Base-by-base conservation (phyloP, 2,888 invertebrate genomes). In the Athetis lepigone region DNA sequence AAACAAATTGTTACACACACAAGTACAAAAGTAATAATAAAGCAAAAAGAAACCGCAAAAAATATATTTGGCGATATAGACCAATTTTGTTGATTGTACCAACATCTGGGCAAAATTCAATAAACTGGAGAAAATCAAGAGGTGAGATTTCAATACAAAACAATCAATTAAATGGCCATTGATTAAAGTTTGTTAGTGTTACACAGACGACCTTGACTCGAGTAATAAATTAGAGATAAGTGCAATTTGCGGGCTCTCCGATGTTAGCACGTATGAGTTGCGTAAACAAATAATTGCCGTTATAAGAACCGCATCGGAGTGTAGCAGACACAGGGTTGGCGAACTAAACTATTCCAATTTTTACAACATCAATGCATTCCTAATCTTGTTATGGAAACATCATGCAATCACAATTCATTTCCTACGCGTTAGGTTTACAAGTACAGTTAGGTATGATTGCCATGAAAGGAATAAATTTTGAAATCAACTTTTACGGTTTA, bases 271-370 rank as follows among this genome's bases (percentile, higher is more conserved):
- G 69, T 79, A 77, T 61, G 60, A 64, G 79, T 87, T 86, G 84
- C 85, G 79, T 85, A 85, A 86, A 83, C 77, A 83, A 80, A 81
- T 84, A 85, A 87, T 81, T 87, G 86, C 89, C 87, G 90, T 89
- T 90, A 89, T 81, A 80, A 80, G 75, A 80, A 75, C 66, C 72
- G 83, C 82, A 82, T 69, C 78, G 73, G 59, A 81, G 80, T 86
- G 85, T 85, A 79, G 79, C 85, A 64, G 62, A 64, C 61, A 60
- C 55, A 80, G 76, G 76, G 73, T 57, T 79, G 70, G 39, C 74
- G 54, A 66, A 51, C 62, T 16, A 43, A 45, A 36, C 61, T 58
- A 51, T 33, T 18, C 2, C 23, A 39, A 59, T 42, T 51, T 29
- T 55, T 47, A 29, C 50, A 62, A 54, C 40, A 52, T 33, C 3